These are phyloP conservation scores for Phaonia tiefii DNA, from an alignment of 2,888 invertebrate species.

Conservation along the genomic window DNA sequence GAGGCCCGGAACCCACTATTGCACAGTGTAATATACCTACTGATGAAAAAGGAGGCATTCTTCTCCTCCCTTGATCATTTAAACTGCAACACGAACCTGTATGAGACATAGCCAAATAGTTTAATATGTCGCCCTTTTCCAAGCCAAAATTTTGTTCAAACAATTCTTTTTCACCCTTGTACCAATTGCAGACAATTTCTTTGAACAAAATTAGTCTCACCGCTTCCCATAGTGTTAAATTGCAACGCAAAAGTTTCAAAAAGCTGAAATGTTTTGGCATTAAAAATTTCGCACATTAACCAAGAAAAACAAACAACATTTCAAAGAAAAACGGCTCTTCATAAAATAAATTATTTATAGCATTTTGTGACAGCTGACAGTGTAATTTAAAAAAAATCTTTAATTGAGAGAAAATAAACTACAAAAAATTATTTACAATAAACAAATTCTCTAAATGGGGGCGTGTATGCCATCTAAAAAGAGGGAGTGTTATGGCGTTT, in stretches of 20 bases:
- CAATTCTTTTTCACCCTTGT: no score
- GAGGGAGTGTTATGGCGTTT: slow-evolving; percentile 49
- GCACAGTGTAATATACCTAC: no score
- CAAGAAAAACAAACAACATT: slow-evolving; percentile 31
- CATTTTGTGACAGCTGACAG: slow-evolving; percentile 45
- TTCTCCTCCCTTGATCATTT: no score
- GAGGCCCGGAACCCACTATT: no score
- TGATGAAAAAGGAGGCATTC: no score
- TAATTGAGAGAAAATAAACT: slow-evolving; percentile 12
- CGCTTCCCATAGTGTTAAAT: slow-evolving; percentile 14
- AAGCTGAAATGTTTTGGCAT: slow-evolving; percentile 12
- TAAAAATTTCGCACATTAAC: slow-evolving; percentile 43
- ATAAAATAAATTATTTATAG: slow-evolving; percentile 43
- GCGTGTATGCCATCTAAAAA: slow-evolving; percentile 49
- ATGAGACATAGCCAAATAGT: no score
- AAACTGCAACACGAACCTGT: no score
- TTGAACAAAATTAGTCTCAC: background rate
- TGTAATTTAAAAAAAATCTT: slow-evolving; percentile 30
- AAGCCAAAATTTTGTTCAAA: no score
- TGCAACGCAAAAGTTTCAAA: background rate
- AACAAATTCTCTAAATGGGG: slow-evolving; percentile 34
- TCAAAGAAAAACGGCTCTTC: background rate
- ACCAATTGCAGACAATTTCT: no score
- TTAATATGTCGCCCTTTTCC: no score
- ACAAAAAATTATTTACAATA: slow-evolving; percentile 22